Conservation (phyloP, 2,113 vertebrate species). For the Cavia aperea region DNA sequence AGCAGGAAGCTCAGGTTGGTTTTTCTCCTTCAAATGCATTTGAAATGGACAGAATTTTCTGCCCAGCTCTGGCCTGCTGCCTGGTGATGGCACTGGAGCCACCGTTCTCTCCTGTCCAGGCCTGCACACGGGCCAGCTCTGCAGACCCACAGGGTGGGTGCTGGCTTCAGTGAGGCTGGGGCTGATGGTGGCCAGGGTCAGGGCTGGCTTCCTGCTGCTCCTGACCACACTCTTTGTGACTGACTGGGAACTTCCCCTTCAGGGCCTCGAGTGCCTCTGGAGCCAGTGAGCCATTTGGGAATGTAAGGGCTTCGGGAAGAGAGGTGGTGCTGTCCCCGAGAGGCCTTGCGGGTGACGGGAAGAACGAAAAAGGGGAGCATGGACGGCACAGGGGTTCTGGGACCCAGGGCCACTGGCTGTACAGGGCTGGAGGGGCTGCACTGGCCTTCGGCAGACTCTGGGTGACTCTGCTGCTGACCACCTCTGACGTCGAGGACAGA, state of each 20-base stretch:
- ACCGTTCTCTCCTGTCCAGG: neutral
- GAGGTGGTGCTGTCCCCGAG: no score
- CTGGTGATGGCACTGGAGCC: neutral
- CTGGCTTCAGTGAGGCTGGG: neutral
- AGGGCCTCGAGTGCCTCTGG: no score
- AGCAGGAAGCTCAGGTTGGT: neutral
- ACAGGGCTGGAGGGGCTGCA: neutral
- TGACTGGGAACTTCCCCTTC: neutral
- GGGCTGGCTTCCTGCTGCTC: neutral
- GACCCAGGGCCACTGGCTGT: neutral
- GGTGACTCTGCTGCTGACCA: neutral
- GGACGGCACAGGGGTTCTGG: neutral
- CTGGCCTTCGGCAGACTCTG: neutral
- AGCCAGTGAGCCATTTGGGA: no score
- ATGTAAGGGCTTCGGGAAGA: neutral
- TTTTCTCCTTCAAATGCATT: neutral
- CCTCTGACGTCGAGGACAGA: neutral
- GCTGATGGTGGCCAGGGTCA: fast-evolving
- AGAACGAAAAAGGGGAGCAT: neutral
- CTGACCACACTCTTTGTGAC: neutral
- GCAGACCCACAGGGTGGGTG: no score
- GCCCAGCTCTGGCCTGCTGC: neutral
- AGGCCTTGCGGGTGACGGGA: no score
- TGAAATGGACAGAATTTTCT: neutral
- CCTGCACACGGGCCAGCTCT: neutral